phyloP scores from a whole-genome alignment of 2,797 vertebrate species.

The Momotus momota region DNA sequence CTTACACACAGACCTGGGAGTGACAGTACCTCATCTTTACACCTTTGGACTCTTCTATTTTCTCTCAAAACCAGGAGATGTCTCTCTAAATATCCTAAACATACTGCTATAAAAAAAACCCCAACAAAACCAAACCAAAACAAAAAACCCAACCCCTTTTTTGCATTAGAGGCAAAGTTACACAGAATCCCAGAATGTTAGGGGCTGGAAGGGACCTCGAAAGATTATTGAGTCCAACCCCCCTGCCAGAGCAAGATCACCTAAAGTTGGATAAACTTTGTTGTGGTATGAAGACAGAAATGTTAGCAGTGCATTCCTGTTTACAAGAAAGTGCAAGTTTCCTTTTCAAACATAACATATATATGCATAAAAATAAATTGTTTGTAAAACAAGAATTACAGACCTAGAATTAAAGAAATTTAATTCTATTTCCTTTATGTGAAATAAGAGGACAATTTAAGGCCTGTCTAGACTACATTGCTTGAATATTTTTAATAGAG shows the following conservation, averaged over 20 bases:
- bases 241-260: too few relatives aligned
- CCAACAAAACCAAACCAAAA: too few relatives aligned
- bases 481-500: background rate
- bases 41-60: background rate
- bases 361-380: too few relatives aligned
- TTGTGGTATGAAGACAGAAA: background rate
- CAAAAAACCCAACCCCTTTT: background rate
- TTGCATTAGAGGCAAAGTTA: background rate
- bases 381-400: background rate
- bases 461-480: background rate
- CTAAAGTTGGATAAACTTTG: background rate
- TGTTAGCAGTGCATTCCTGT: background rate
- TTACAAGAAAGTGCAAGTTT: background rate
- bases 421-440: background rate
- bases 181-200: too few relatives aligned
- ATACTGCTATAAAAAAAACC: background rate
- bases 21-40: background rate
- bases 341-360: background rate
- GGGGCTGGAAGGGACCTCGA: too few relatives aligned
- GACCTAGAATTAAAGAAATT: background rate
- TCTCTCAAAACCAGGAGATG: background rate
- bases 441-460: background rate
- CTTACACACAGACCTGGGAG: background rate
- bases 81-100: background rate
- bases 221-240: too few relatives aligned